phyloP scores from a whole-genome alignment of 2,888 invertebrate genomes.

The Pristionchus maxplancki region DNA sequence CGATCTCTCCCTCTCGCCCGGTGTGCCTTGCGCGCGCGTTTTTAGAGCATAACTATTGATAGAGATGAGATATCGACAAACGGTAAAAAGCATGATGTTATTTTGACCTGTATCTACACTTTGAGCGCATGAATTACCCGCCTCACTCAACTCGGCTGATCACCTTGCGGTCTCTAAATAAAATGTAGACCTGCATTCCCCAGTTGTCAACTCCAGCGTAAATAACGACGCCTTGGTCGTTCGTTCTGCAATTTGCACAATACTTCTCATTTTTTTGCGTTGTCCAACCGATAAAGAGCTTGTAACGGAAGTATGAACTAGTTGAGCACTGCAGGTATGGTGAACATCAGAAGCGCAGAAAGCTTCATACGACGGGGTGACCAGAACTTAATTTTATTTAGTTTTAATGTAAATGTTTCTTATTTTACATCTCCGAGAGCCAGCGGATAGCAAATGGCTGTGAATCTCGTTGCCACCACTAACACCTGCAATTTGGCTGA shows the following conservation, averaged over 20 bases:
- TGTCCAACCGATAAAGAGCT: not conserved
- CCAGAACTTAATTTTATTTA: not conserved
- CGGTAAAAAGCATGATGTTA: too few relatives aligned
- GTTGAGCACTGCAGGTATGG: not conserved
- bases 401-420: not conserved
- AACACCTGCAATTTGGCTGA: not conserved
- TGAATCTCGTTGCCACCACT: not conserved
- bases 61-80: too few relatives aligned
- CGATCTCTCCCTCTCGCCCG: too few relatives aligned
- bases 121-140: too few relatives aligned
- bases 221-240: not conserved
- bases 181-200: not conserved
- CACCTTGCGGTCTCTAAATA: too few relatives aligned
- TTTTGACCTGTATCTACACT: too few relatives aligned
- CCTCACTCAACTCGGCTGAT: too few relatives aligned
- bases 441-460: not conserved
- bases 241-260: not conserved
- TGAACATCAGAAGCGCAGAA: not conserved
- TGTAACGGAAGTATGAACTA: not conserved
- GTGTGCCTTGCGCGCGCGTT: too few relatives aligned
- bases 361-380: not conserved
- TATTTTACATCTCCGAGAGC: not conserved
- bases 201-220: not conserved
- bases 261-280: not conserved
- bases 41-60: too few relatives aligned